Conservation (phyloP, 1,140 invertebrate species). For the Oryctes rhinoceros region DNA sequence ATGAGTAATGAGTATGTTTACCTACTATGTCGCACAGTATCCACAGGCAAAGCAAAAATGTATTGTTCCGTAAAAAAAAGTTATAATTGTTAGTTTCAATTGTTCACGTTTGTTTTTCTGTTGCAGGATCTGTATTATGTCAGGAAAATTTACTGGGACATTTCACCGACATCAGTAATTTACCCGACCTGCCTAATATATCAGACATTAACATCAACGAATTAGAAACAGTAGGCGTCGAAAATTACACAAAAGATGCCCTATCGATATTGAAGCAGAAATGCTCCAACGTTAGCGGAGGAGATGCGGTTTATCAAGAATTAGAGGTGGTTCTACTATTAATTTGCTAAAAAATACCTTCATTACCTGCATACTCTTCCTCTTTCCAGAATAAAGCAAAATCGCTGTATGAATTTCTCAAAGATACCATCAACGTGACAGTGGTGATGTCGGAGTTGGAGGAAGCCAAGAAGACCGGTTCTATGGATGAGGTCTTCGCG, state of each 20-base stretch:
- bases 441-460: constrained; percentile 65
- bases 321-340: not conserved
- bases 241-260: constrained; percentile 26
- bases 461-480: constrained; percentile 62
- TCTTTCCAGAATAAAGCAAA: constrained; percentile 1
- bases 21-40: no score
- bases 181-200: not conserved
- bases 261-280: not conserved
- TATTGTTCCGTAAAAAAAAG: no score
- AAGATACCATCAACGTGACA: constrained; percentile 58
- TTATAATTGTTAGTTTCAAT: no score
- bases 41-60: no score
- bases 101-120: not conserved
- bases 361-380: not conserved
- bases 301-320: not conserved
- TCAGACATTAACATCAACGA: not conserved
- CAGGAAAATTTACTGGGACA: not conserved
- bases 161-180: not conserved
- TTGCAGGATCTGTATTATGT: not conserved
- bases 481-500: constrained; percentile 71
- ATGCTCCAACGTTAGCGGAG: not conserved
- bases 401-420: not conserved
- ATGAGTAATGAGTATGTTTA: no score
- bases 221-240: not conserved
- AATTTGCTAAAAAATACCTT: not conserved